Evolutionary conservation across 2,888 invertebrate genomes (phyloP), one percentile per base, ranked within the genome.

Genomic region (Leptopterna dolabrata): DNA sequence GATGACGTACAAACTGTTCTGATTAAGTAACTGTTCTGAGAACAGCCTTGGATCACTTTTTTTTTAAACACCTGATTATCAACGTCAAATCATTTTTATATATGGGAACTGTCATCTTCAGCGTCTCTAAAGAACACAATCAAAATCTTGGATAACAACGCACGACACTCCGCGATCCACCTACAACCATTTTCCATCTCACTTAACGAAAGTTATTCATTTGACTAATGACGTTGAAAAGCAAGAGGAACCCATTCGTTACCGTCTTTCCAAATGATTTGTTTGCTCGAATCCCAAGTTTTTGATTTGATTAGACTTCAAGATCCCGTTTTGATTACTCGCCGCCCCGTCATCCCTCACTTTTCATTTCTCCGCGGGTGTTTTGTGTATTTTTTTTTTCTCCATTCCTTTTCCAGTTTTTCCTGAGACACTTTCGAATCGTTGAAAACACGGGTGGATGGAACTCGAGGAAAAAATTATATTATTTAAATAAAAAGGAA

Each of bases 151-250:
- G n/a, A n/a, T n/a, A n/a, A n/a, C n/a, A n/a, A n/a, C n/a, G n/a
- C n/a, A n/a, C n/a, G n/a, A n/a, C 43, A 9, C 43, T 43, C 43
- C 11, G 6, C 7, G 11, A 43, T 11, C 55, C n/a, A n/a, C 16
- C 7, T 19, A 19, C n/a, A n/a, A 55, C n/a, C 16, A 55, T 71
- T 71, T 71, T n/a, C 71, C 73, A 36, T 30, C 41, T 73, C 11
- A 11, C 41, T 73, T n/a, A 3, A 41, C 30, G 36, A 19, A 73
- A 73, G 36, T 73, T 73, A 13, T 73, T 36, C 73, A 36, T 73
- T 73, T 73, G 73, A 73, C 73, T 73, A 73, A 73, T 73, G 73
- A 73, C 41, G 36, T 73, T 73, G 19, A 73, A 73, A 73, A 41
- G 73, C n/a, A 41, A 36, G 36, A 36, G 73, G 19, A 73, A 41